Conservation (phyloP, 2,797 vertebrate species). For the Podarcis siculus region DNA sequence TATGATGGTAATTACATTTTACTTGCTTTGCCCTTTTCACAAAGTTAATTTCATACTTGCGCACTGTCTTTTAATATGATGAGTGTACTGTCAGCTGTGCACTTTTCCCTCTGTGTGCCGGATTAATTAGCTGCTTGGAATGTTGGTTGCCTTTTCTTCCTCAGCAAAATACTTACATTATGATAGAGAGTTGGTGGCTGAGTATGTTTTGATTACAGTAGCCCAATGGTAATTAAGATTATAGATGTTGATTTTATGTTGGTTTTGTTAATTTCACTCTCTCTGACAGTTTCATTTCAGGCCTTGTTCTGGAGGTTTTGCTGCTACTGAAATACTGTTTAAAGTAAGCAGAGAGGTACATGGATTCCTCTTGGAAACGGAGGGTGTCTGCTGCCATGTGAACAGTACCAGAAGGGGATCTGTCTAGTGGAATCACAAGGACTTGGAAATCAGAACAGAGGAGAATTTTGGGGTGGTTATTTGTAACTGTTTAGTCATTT, state of each 20-base stretch:
- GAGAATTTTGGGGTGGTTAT: neutral
- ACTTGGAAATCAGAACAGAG: neutral
- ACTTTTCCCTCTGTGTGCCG: conserved; percentile 3
- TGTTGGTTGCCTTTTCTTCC: conserved; percentile 15
- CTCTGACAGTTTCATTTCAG: conserved; percentile 3
- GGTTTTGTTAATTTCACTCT: conserved; percentile 1
- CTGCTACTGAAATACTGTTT: neutral
- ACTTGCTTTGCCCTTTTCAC: conserved; percentile 24
- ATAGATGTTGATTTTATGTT: conserved; percentile 27
- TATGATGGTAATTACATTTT: conserved; percentile 10
- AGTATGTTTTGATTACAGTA: conserved; percentile 11
- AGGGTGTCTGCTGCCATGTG: neutral
- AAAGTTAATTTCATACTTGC: conserved; percentile 33
- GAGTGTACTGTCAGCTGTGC: conserved; percentile 10
- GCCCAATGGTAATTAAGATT: conserved; percentile 21
- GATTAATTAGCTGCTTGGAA: conserved; percentile 32
- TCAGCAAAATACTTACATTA: conserved; percentile 9
- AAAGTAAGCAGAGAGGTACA: neutral
- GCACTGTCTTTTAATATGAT: conserved; percentile 21
- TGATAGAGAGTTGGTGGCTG: conserved; percentile 6
- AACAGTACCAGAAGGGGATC: neutral
- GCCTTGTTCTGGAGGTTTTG: neutral
- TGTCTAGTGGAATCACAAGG: neutral
- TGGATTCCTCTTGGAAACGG: neutral
- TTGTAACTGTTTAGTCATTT: too few relatives aligned